Percentiles rank a stretch among this genome's conserved stretches.
These are phyloP conservation scores for Spilosoma lubricipeda DNA, from an alignment of 2,888 invertebrate genomes.

Conservation along the genomic window DNA sequence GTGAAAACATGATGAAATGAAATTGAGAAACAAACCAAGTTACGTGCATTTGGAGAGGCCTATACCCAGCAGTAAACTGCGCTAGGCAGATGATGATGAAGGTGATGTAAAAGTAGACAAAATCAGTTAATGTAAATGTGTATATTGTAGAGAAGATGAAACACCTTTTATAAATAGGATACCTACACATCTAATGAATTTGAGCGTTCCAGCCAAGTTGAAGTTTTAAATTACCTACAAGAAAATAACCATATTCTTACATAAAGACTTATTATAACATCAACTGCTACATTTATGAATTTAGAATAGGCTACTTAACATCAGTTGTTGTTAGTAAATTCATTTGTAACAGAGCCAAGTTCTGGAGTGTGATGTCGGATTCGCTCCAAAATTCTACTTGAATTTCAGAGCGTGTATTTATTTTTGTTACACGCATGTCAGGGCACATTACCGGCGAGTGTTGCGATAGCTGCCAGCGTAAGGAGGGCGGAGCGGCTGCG, in stretches of 20 bases:
- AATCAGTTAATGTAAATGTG: too few relatives aligned
- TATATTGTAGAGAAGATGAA: too few relatives aligned
- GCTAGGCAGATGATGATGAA: too few relatives aligned
- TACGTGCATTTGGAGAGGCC: too few relatives aligned
- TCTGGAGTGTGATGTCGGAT: slow-evolving; percentile 17
- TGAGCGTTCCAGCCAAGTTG: neutral
- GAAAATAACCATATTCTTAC: neutral
- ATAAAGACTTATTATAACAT: neutral
- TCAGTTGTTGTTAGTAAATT: slow-evolving; percentile 19
- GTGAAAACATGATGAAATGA: too few relatives aligned
- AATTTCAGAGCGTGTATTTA: slow-evolving; percentile 22
- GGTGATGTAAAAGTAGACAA: too few relatives aligned
- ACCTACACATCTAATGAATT: neutral
- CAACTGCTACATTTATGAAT: neutral
- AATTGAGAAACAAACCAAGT: too few relatives aligned
- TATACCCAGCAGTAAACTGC: too few relatives aligned
- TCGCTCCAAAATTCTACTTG: slow-evolving; percentile 23
- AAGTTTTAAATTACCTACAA: neutral
- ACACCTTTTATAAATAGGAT: too few relatives aligned
- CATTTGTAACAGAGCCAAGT: slow-evolving; percentile 34
- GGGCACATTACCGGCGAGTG: slow-evolving; percentile 74
- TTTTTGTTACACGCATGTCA: slow-evolving; percentile 23
- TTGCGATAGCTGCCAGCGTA: slow-evolving; percentile 82
- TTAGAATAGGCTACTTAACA: slow-evolving; percentile 7
- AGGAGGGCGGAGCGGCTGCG: slow-evolving; percentile 83